Percentiles rank a stretch among this genome's conserved stretches.
phyloP scores from a whole-genome alignment of 2,888 invertebrate genomes.

The Protula sp. region DNA sequence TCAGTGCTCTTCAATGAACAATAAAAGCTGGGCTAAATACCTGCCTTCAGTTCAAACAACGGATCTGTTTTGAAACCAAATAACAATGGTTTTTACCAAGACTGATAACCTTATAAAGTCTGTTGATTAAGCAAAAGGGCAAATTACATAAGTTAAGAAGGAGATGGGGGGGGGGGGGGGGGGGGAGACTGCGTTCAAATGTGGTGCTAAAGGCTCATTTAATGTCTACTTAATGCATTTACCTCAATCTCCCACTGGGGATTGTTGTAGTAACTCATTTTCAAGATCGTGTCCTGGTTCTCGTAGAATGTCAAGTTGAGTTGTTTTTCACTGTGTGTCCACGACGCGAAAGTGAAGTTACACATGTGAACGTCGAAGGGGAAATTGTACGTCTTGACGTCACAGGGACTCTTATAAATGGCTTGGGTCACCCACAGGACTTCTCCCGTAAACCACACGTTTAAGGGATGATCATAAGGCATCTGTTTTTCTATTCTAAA shows the following conservation, averaged over 20 bases:
- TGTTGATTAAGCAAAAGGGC: too few relatives aligned
- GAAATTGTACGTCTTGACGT: background rate
- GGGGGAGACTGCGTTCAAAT: too few relatives aligned
- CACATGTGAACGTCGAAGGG: conserved; percentile 1
- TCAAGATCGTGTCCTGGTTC: background rate
- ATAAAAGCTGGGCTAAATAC: too few relatives aligned
- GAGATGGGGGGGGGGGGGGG: too few relatives aligned
- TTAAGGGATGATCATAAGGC: background rate
- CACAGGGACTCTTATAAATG: conserved; percentile 1
- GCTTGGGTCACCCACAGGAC: background rate
- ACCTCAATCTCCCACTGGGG: conserved; percentile 1
- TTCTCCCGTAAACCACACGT: background rate
- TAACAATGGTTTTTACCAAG: too few relatives aligned
- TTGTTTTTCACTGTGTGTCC: background rate
- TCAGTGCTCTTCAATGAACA: too few relatives aligned
- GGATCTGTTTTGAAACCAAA: too few relatives aligned
- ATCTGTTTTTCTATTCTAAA: background rate
- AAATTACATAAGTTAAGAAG: too few relatives aligned
- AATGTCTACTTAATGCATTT: too few relatives aligned
- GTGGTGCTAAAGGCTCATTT: too few relatives aligned
- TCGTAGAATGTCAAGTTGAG: background rate
- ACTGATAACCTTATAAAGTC: too few relatives aligned
- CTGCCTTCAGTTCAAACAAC: too few relatives aligned
- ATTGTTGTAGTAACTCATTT: background rate
- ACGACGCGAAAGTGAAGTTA: conserved; percentile 1